Percentiles rank a stretch among this genome's conserved stretches.
Evolutionary conservation across 2,888 invertebrate species (phyloP).

Genomic region (Emmelina monodactyla): DNA sequence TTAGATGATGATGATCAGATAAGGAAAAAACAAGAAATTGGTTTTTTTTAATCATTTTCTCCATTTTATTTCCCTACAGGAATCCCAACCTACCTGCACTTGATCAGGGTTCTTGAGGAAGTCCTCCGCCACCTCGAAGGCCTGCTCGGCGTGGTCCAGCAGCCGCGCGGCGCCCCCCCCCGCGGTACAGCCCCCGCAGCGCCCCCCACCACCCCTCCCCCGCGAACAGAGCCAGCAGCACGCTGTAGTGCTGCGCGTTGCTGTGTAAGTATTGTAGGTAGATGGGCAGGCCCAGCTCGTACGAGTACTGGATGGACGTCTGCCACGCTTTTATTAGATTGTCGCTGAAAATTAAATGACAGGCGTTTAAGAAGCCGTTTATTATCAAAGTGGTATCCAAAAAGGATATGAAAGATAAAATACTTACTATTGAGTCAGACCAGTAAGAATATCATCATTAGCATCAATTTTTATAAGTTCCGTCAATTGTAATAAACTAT

Average conservation of each 20-base stretch:
- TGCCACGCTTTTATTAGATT: conserved; percentile 28
- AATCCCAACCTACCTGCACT: conserved; percentile 54
- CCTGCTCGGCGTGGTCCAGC: conserved; percentile 35
- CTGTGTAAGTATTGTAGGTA: conserved; percentile 48
- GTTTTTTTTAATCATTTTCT: too few relatives aligned
- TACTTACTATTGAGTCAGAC: too few relatives aligned
- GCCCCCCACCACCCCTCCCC: conserved; percentile 50
- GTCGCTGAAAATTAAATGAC: conserved; percentile 25
- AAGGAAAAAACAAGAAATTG: too few relatives aligned
- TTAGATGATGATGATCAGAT: too few relatives aligned
- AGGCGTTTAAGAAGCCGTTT: too few relatives aligned
- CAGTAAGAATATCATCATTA: too few relatives aligned
- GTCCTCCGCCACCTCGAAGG: conserved; percentile 39
- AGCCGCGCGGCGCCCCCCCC: conserved; percentile 35
- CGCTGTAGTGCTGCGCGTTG: conserved; percentile 34
- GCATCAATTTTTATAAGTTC: background rate
- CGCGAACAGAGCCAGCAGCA: conserved; percentile 38
- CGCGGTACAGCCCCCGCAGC: conserved; percentile 32
- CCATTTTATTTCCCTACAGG: too few relatives aligned
- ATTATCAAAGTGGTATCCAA: too few relatives aligned
- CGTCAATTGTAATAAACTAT: conserved; percentile 27
- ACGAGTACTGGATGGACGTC: conserved; percentile 33
- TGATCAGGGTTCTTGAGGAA: conserved; percentile 42
- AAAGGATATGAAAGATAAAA: too few relatives aligned
- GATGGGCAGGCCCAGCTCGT: conserved; percentile 39